Conservation (phyloP, 2,888 invertebrate genomes). For the Schizotus pectinicornis region DNA sequence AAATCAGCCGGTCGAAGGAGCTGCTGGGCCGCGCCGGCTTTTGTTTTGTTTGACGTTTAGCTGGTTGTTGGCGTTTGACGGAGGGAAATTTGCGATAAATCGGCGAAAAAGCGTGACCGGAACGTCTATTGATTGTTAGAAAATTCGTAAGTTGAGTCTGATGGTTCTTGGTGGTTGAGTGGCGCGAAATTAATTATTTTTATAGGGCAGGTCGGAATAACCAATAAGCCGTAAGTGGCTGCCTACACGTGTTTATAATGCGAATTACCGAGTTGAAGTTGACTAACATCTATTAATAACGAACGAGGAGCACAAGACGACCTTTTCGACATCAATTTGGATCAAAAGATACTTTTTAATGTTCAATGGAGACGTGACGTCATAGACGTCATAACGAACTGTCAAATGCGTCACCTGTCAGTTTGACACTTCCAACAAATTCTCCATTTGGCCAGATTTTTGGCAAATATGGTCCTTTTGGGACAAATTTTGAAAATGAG, state of each 20-base stretch:
- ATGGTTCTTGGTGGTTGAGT: not conserved
- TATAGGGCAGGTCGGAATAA: not conserved
- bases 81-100: not conserved
- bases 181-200: not conserved
- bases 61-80: too few relatives aligned
- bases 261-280: slow-evolving; percentile 36
- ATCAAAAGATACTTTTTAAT: too few relatives aligned
- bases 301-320: not conserved
- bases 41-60: not conserved
- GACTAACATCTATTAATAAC: slow-evolving; percentile 40
- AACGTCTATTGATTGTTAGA: not conserved
- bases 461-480: too few relatives aligned
- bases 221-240: slow-evolving; percentile 6
- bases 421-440: too few relatives aligned
- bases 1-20: too few relatives aligned
- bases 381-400: too few relatives aligned
- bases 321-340: too few relatives aligned
- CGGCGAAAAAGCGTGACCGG: not conserved
- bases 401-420: too few relatives aligned
- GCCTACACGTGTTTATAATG: slow-evolving; percentile 32
- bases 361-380: too few relatives aligned
- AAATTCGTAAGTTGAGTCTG: not conserved
- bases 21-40: too few relatives aligned
- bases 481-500: too few relatives aligned
- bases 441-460: too few relatives aligned